Evolutionary conservation across 2,113 vertebrate species (phyloP).

Genomic region (Apteryx owenii): DNA sequence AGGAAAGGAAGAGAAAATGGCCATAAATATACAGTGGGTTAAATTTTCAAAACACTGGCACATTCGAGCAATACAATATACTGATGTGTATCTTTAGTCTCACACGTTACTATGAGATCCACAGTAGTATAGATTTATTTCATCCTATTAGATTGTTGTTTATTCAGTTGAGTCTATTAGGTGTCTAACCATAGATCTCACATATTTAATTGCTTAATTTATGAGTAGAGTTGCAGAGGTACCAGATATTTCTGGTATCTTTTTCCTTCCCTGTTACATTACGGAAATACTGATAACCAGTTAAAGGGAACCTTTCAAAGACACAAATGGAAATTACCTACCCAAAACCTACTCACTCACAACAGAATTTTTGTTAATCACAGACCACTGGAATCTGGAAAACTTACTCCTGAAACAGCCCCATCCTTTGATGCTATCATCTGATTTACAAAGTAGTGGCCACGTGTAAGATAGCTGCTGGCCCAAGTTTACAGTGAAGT

Average conservation of each 20-base stretch:
- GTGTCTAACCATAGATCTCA: conserved; percentile 28
- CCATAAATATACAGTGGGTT: conserved; percentile 30
- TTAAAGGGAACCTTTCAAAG: background rate
- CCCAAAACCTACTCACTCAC: background rate
- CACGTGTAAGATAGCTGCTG: background rate
- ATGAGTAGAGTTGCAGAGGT: background rate
- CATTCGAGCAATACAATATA: conserved; percentile 20
- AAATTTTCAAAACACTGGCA: conserved; percentile 21
- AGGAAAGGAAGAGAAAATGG: background rate
- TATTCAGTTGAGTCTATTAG: conserved; percentile 29
- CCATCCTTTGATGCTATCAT: background rate
- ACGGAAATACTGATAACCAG: background rate
- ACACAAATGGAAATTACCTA: background rate
- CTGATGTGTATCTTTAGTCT: conserved; percentile 23
- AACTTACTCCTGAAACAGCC: background rate
- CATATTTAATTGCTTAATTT: conserved; percentile 33
- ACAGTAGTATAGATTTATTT: conserved; percentile 28
- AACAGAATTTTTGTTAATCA: background rate
- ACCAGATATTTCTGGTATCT: background rate
- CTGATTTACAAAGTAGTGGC: background rate
- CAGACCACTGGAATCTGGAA: background rate
- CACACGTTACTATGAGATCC: background rate
- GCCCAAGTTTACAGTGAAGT: background rate
- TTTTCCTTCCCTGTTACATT: background rate
- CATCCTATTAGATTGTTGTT: conserved; percentile 18